Evolutionary conservation across 2,797 vertebrate species (phyloP).

Genomic region (Microctenopoma lineatum): DNA sequence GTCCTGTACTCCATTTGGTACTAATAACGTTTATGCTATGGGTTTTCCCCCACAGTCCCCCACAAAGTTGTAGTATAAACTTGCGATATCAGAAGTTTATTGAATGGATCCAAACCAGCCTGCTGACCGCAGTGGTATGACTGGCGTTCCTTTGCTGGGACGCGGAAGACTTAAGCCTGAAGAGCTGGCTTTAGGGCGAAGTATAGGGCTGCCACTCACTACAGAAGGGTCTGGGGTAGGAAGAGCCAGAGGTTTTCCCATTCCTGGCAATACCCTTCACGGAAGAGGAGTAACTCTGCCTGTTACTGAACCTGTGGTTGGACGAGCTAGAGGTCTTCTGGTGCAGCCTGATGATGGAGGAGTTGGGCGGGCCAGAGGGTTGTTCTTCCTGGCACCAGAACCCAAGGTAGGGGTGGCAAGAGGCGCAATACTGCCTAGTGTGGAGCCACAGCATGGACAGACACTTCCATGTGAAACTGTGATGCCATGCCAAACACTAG

Average conservation of each 20-base stretch:
- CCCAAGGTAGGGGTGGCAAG: slow-evolving; percentile 47
- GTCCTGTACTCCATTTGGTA: fast-evolving
- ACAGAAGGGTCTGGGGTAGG: slow-evolving; percentile 46
- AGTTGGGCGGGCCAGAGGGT: slow-evolving; percentile 61
- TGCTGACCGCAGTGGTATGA: slow-evolving; percentile 27
- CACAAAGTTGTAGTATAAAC: not conserved
- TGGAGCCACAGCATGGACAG: slow-evolving; percentile 18
- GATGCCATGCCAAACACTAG: not conserved
- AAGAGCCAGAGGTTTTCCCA: slow-evolving; percentile 60
- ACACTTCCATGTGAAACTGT: slow-evolving; percentile 3
- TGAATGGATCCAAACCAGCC: slow-evolving; percentile 78
- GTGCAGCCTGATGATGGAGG: slow-evolving; percentile 30
- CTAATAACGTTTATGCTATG: not conserved
- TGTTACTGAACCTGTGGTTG: slow-evolving; percentile 30
- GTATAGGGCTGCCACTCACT: slow-evolving; percentile 60
- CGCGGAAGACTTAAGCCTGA: slow-evolving; percentile 43
- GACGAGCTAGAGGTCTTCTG: slow-evolving; percentile 57
- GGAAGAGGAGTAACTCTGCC: slow-evolving; percentile 22
- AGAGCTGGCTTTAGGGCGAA: slow-evolving; percentile 50
- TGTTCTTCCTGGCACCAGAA: slow-evolving; percentile 46
- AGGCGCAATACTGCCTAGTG: slow-evolving; percentile 29
- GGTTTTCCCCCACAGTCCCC: not conserved
- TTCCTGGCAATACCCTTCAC: slow-evolving; percentile 14
- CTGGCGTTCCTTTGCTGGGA: slow-evolving; percentile 47
- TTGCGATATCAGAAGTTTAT: slow-evolving; percentile 4